Conservation (phyloP, 2,888 invertebrate genomes). For the Phalera bucephala region DNA sequence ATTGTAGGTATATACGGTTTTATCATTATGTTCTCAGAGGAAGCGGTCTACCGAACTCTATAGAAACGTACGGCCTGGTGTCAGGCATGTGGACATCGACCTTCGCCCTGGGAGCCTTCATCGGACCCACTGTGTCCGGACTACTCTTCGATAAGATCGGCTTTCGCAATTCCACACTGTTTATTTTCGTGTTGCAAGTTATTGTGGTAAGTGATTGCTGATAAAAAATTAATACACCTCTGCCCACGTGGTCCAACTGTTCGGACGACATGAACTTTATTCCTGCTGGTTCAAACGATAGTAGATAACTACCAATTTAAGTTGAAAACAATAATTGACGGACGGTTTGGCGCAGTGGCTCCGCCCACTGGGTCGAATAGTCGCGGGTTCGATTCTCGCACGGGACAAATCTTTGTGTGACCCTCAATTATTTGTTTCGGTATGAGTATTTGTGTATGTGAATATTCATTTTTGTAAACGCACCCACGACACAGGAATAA, state of each 20-base stretch:
- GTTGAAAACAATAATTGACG: too few relatives aligned
- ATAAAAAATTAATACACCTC: background rate
- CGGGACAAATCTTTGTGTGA: too few relatives aligned
- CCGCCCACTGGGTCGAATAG: too few relatives aligned
- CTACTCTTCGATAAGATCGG: constrained; percentile 88
- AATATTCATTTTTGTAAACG: too few relatives aligned
- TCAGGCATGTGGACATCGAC: constrained; percentile 96
- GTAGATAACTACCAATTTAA: too few relatives aligned
- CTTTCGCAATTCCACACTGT: constrained; percentile 87
- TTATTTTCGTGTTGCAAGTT: constrained; percentile 86
- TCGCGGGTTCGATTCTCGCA: too few relatives aligned
- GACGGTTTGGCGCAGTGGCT: too few relatives aligned
- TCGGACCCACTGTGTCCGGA: constrained; percentile 91
- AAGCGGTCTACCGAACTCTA: constrained; percentile 90
- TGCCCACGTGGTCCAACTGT: background rate
- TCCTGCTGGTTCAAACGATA: too few relatives aligned
- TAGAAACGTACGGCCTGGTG: constrained; percentile 94
- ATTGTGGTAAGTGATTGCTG: constrained; percentile 83
- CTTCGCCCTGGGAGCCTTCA: constrained; percentile 93
- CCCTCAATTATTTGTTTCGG: too few relatives aligned
- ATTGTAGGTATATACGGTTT: background rate
- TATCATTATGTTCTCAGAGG: constrained; percentile 73
- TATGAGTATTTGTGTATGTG: too few relatives aligned
- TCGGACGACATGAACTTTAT: background rate
- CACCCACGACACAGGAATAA: too few relatives aligned